Percentiles rank a stretch among this genome's conserved stretches.
phyloP scores from a whole-genome alignment of 2,113 vertebrate genomes.

The Platichthys stellatus region DNA sequence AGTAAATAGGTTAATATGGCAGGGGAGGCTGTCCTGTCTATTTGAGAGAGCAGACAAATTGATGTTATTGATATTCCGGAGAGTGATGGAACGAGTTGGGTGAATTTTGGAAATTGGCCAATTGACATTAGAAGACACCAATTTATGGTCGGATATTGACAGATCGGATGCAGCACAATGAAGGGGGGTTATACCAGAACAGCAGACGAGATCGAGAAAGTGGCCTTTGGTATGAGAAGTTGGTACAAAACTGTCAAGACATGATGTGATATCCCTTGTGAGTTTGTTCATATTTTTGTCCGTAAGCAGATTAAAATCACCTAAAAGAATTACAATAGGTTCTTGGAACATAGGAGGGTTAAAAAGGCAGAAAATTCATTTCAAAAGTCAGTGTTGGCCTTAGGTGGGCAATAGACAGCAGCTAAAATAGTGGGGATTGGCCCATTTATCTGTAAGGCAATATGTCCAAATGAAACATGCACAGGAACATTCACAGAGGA shows the following conservation, averaged over 20 bases:
- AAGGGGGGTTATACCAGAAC: too few species aligned
- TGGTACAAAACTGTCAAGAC: too few species aligned
- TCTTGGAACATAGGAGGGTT: neutral
- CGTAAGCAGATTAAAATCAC: neutral
- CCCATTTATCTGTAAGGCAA: neutral
- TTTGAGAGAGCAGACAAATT: neutral
- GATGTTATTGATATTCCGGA: neutral
- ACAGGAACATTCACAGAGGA: too few species aligned
- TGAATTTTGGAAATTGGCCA: neutral
- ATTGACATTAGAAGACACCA: neutral
- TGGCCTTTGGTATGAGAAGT: too few species aligned
- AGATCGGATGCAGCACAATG: neutral
- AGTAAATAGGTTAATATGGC: neutral
- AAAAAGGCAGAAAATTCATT: neutral
- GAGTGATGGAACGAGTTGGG: neutral
- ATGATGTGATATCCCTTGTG: too few species aligned
- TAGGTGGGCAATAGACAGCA: neutral
- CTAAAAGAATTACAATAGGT: neutral
- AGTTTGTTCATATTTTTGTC: neutral
- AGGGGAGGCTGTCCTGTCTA: neutral
- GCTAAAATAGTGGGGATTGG: neutral
- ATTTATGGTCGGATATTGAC: neutral
- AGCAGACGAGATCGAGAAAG: too few species aligned
- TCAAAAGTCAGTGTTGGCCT: neutral
- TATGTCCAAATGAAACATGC: neutral